phyloP scores from a whole-genome alignment of 2,797 vertebrate genomes.

The Ibycter americanus region DNA sequence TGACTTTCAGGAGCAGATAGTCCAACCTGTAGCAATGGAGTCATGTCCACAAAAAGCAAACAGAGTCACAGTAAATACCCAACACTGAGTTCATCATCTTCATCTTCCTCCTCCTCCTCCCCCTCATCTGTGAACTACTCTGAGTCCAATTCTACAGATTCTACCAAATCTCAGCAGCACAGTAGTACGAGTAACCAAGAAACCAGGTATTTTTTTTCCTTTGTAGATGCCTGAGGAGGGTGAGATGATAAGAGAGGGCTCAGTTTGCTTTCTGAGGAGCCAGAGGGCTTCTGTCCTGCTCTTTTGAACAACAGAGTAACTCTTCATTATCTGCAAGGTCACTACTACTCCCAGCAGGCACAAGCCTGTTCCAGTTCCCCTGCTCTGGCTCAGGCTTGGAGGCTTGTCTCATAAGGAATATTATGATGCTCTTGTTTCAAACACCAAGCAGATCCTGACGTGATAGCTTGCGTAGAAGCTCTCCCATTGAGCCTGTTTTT shows the following conservation, averaged over 20 bases:
- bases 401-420: neutral
- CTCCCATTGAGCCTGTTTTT: neutral
- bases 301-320: neutral
- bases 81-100: constrained; percentile 88
- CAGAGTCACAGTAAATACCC: constrained; percentile 93
- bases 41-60: constrained; percentile 88
- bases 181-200: constrained; percentile 97
- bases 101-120: constrained; percentile 93
- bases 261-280: neutral
- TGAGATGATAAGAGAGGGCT: neutral
- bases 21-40: constrained; percentile 96
- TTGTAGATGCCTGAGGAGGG: neutral
- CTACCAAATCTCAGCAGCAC: constrained; percentile 96
- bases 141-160: constrained; percentile 97
- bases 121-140: constrained; percentile 97
- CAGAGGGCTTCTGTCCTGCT: neutral
- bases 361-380: neutral
- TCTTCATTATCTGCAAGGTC: neutral
- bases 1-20: constrained; percentile 87
- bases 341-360: neutral
- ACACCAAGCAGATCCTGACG: neutral
- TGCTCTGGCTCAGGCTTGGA: neutral
- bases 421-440: neutral
- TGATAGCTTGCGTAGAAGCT: neutral
- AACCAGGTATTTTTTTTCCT: constrained; percentile 84